Evolutionary conservation across 1,140 invertebrate genomes (phyloP).

Genomic region (Cepaea nemoralis): DNA sequence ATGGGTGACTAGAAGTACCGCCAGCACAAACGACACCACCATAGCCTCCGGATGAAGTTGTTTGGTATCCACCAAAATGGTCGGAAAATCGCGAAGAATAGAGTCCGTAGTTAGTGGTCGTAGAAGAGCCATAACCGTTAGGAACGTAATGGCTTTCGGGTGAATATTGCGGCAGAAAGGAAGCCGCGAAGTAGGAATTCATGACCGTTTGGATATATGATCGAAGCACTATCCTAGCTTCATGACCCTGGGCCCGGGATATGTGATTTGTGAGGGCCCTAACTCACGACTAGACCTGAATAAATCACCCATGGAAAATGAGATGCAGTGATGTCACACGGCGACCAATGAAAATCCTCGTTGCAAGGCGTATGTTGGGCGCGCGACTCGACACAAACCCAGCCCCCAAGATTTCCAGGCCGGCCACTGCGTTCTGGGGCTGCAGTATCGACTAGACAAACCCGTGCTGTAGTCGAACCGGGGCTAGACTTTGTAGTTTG

Average conservation of each 20-base stretch:
- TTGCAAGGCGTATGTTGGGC: conserved; percentile 20
- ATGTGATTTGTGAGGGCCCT: conserved; percentile 62
- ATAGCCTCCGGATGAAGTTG: neutral
- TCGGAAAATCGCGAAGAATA: conserved; percentile 61
- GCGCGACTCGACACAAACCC: neutral
- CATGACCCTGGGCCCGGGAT: conserved; percentile 58
- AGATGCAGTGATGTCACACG: conserved; percentile 43
- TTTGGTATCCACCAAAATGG: conserved; percentile 50
- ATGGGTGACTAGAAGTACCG: neutral
- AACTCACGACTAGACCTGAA: conserved; percentile 57
- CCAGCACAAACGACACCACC: conserved; percentile 4
- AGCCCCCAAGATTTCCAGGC: conserved; percentile 4
- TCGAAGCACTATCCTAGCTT: conserved; percentile 54
- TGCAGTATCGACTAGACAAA: no score
- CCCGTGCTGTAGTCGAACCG: no score
- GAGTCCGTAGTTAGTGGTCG: conserved; percentile 59
- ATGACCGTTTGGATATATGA: conserved; percentile 57
- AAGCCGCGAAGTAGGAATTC: conserved; percentile 64
- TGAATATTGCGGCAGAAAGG: conserved; percentile 65
- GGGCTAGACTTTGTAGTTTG: no score
- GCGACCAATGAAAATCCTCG: conserved; percentile 55
- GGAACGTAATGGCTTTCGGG: conserved; percentile 55
- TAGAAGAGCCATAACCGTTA: conserved; percentile 54
- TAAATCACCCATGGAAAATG: conserved; percentile 65
- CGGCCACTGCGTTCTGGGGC: neutral